These are phyloP conservation scores for Pelecanoides urinatrix DNA, from an alignment of 2,113 vertebrate species.

Conservation along the genomic window DNA sequence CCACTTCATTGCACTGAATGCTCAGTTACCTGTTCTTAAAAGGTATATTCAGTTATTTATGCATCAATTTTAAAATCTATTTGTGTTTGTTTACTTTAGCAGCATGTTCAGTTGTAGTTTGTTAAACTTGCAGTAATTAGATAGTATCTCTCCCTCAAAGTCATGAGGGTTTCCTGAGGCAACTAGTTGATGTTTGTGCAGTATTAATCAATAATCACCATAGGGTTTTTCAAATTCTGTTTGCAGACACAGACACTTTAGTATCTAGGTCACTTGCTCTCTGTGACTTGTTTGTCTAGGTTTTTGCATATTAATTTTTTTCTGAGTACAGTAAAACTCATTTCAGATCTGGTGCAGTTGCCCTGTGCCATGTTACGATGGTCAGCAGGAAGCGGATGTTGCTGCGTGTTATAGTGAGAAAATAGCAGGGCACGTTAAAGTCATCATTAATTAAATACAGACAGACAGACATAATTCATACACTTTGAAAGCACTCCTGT, in stretches of 20 bases:
- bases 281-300: background rate
- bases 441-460: background rate
- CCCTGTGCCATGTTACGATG: fast-evolving
- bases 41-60: background rate
- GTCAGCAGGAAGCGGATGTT: background rate
- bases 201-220: slow-evolving; percentile 33
- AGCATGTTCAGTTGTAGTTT: background rate
- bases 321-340: background rate
- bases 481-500: background rate
- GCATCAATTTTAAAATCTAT: background rate
- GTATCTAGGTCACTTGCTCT: slow-evolving; percentile 39
- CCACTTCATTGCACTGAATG: background rate
- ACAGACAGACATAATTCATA: background rate
- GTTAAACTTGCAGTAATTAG: slow-evolving; percentile 36
- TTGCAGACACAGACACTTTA: slow-evolving; percentile 15
- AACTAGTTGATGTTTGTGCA: slow-evolving; percentile 16
- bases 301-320: background rate
- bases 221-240: background rate
- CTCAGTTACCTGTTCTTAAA: background rate
- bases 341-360: background rate
- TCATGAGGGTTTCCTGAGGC: background rate
- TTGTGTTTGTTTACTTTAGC: slow-evolving; percentile 20
- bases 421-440: background rate
- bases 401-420: background rate
- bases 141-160: background rate